A percentile compares a stretch with the other conserved stretches of the same genome.
phyloP scores from a whole-genome alignment of 1,140 invertebrate genomes.

The Leucophenga varia region DNA sequence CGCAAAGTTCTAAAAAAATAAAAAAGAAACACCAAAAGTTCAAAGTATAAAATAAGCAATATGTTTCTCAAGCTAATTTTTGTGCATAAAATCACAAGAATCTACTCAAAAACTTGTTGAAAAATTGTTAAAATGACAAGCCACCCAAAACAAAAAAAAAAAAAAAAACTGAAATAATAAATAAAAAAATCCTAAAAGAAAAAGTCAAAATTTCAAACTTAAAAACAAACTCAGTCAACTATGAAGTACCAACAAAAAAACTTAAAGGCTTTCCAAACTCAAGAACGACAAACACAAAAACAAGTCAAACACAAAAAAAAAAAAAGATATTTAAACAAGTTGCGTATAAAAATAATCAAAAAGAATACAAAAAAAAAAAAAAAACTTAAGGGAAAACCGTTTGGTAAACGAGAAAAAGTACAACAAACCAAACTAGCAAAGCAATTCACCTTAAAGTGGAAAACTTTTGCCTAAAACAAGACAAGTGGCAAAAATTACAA shows the following conservation, averaged over 20 bases:
- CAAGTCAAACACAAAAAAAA: conserved; percentile 1
- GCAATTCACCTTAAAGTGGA: conserved; percentile 23
- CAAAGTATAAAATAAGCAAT: no score
- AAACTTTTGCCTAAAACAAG: conserved; percentile 22
- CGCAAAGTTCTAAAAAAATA: no score
- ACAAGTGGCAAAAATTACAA: not conserved
- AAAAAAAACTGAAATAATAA: conserved; percentile 3
- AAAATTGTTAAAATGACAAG: conserved; percentile 4
- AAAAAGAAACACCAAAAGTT: no score
- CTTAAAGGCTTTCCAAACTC: not conserved
- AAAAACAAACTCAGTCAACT: conserved; percentile 19
- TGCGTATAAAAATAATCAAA: conserved; percentile 11
- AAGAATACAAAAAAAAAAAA: conserved; percentile 6
- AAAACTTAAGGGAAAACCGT: not conserved
- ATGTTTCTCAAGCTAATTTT: no score
- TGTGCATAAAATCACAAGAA: not conserved
- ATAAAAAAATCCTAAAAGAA: conserved; percentile 9
- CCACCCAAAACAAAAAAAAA: not conserved
- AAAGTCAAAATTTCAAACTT: conserved; percentile 9
- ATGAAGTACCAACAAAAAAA: conserved; percentile 2
- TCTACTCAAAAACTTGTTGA: conserved; percentile 3
- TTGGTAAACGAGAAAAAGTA: not conserved
- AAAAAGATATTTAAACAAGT: conserved; percentile 21
- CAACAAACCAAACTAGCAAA: conserved; percentile 15
- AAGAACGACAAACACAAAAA: conserved; percentile 1